Conservation (phyloP, 2,113 vertebrate species). For the Lophochroa leadbeateri region DNA sequence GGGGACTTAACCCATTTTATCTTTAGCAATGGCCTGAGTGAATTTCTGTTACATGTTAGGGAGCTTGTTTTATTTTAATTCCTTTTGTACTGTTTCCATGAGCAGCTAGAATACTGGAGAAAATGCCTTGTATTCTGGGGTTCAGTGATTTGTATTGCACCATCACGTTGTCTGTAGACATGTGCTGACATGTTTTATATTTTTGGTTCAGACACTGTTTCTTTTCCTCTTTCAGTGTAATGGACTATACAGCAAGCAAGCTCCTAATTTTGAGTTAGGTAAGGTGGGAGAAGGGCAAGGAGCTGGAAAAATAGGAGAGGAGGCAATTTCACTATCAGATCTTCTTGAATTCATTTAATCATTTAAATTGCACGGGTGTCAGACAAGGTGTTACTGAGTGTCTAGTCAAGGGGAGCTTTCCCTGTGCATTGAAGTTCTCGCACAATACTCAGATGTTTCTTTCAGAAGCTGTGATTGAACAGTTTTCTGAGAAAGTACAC, state of each 20-base stretch:
- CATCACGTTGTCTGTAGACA: not conserved
- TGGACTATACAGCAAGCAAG: not conserved
- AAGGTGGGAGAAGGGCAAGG: not conserved
- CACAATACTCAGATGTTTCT: not conserved
- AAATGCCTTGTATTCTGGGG: not conserved
- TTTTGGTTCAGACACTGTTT: not conserved
- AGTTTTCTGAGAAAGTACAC: not conserved
- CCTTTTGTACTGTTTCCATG: not conserved
- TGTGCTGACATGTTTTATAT: not conserved
- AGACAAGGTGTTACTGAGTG: not conserved
- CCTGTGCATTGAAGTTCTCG: not conserved
- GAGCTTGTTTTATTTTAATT: not conserved
- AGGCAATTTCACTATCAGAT: not conserved
- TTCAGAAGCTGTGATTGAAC: not conserved
- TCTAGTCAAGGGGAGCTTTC: not conserved
- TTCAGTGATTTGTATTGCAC: not conserved
- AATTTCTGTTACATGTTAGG: not conserved
- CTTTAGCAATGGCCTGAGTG: not conserved
- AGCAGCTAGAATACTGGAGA: not conserved
- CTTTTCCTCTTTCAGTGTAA: not conserved
- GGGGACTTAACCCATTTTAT: not conserved
- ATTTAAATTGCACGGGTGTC: not conserved
- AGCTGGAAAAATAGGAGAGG: not conserved
- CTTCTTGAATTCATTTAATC: not conserved
- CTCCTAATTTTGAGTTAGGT: not conserved